Conservation (phyloP, 53 echinoderm and acorn worm species). For the Astropecten irregularis region DNA sequence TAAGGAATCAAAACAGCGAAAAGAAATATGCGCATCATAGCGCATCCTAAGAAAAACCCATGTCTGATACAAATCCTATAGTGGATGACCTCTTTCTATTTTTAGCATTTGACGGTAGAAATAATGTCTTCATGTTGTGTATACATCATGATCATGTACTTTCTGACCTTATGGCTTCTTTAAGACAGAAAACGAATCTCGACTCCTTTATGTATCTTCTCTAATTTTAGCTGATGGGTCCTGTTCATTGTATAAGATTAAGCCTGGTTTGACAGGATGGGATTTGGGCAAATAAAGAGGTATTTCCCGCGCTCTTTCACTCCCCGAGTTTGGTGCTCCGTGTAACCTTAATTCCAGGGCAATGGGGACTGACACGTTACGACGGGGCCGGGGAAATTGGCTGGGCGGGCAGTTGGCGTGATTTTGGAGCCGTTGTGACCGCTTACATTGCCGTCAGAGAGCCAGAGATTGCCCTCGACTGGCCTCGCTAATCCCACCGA, state of each 20-base stretch:
- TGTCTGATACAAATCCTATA: too few species aligned
- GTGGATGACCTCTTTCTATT: too few species aligned
- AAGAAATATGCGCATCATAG: constrained; percentile 10
- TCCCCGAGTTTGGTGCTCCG: background rate
- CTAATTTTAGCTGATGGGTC: too few species aligned
- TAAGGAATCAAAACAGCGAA: constrained; percentile 11
- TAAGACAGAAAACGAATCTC: too few species aligned
- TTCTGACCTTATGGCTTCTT: too few species aligned
- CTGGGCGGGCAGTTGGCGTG: background rate
- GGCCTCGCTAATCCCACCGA: constrained; percentile 1
- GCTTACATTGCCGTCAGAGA: constrained; percentile 8
- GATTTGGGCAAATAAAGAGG: background rate
- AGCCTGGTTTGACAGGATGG: too few species aligned
- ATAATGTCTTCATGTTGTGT: too few species aligned
- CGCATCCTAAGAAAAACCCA: too few species aligned
- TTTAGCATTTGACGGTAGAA: too few species aligned
- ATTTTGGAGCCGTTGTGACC: background rate
- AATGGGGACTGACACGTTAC: constrained; percentile 16
- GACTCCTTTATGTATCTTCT: too few species aligned
- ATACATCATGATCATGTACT: too few species aligned
- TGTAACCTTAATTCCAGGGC: constrained; percentile 16
- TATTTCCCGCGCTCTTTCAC: background rate
- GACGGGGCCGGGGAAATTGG: constrained; percentile 32
- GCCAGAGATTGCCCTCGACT: background rate
- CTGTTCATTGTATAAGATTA: too few species aligned